phyloP scores from a whole-genome alignment of 1,140 invertebrate genomes.

The Panagrolaimus sp. region DNA sequence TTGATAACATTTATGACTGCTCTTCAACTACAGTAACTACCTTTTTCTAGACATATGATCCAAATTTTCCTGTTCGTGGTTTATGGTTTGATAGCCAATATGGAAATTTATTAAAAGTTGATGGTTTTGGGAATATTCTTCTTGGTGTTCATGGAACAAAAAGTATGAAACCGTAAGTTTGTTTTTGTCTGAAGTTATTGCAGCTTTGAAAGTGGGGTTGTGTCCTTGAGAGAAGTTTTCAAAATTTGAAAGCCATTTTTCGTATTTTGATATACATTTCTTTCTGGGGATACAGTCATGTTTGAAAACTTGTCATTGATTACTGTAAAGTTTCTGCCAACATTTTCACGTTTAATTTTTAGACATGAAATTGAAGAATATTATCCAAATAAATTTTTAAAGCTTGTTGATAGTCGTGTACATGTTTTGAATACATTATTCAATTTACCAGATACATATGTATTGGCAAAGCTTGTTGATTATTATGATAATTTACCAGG shows the following conservation, averaged over 20 bases:
- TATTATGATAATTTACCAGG: constrained; percentile 84
- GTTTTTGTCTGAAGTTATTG: constrained; percentile 11
- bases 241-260: too few relatives aligned
- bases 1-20: too few relatives aligned
- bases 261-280: too few relatives aligned
- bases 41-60: constrained; percentile 91
- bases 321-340: too few relatives aligned
- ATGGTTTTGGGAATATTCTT: constrained; percentile 89
- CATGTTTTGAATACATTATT: constrained; percentile 95
- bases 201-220: too few relatives aligned
- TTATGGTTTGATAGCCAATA: constrained; percentile 95
- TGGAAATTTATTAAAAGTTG: constrained; percentile 93
- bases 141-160: constrained; percentile 93
- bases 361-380: constrained; percentile 90
- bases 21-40: constrained; percentile 51
- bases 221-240: too few relatives aligned
- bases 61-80: constrained; percentile 88
- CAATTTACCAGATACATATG: constrained; percentile 91
- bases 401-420: constrained; percentile 68
- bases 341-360: constrained; percentile 58
- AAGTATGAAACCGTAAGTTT: constrained; percentile 88
- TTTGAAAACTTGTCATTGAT: too few relatives aligned
- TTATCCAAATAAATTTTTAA: constrained; percentile 96
- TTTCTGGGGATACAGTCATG: too few relatives aligned
- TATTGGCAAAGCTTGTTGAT: constrained; percentile 86